Conservation (phyloP, 2,888 invertebrate genomes). For the Neoscelio sp. region DNA sequence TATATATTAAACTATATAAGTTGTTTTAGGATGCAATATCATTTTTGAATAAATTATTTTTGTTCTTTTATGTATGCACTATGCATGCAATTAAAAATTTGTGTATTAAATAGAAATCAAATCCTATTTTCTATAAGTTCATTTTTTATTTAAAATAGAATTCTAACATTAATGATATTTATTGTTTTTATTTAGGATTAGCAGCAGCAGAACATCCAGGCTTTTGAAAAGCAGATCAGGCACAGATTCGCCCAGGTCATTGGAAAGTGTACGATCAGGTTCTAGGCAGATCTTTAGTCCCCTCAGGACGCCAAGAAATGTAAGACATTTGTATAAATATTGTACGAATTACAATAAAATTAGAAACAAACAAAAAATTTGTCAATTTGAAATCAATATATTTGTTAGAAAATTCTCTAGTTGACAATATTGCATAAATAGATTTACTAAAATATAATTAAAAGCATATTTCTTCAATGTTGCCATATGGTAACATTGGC, state of each 20-base stretch:
- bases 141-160: conserved; percentile 3
- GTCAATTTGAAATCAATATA: not conserved
- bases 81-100: too few relatives aligned
- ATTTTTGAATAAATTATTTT: too few relatives aligned
- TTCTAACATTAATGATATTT: conserved; percentile 12
- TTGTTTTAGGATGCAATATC: too few relatives aligned
- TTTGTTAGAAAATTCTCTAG: too few relatives aligned
- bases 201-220: conserved; percentile 78
- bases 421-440: too few relatives aligned
- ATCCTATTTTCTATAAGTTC: not conserved
- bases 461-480: too few relatives aligned
- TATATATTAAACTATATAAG: too few relatives aligned
- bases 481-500: too few relatives aligned
- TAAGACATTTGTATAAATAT: conserved; percentile 69
- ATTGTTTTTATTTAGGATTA: conserved; percentile 75
- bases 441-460: too few relatives aligned
- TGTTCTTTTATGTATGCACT: too few relatives aligned
- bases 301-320: conserved; percentile 79
- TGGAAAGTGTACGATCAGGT: conserved; percentile 80
- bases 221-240: conserved; percentile 85
- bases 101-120: too few relatives aligned
- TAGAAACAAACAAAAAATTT: too few relatives aligned
- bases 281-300: conserved; percentile 79
- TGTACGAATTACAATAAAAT: conserved; percentile 22
- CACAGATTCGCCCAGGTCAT: conserved; percentile 85